Conservation (phyloP, 2,888 invertebrate genomes). For the Oscheius myriophilus region DNA sequence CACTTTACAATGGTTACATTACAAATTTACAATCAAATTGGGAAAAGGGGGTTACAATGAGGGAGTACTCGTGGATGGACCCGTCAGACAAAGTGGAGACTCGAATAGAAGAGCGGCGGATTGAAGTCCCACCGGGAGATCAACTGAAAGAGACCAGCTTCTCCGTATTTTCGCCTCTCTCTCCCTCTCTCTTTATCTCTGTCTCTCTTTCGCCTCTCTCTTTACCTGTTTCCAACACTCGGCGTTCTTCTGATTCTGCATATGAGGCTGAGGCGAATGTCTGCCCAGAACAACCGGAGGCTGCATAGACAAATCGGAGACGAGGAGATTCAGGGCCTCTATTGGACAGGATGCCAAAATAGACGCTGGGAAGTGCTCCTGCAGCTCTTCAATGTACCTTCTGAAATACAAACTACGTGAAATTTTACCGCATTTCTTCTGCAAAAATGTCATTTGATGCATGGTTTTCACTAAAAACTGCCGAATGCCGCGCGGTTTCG, state of each 20-base stretch:
- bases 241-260: conserved; percentile 15
- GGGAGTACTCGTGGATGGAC: background rate
- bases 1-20: background rate
- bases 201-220: background rate
- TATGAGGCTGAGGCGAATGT: background rate
- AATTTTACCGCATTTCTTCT: too few relatives aligned
- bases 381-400: background rate
- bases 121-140: too few relatives aligned
- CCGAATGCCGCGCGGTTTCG: too few relatives aligned
- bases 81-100: background rate
- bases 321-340: conserved; percentile 8
- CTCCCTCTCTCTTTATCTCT: too few relatives aligned
- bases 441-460: too few relatives aligned
- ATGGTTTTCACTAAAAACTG: background rate
- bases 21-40: background rate
- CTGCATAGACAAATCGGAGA: conserved; percentile 9
- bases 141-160: too few relatives aligned
- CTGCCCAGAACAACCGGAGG: conserved; percentile 17
- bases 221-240: conserved; percentile 27
- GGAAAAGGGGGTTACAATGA: background rate
- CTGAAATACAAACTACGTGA: background rate
- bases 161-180: too few relatives aligned
- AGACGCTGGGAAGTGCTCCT: background rate
- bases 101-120: too few relatives aligned
- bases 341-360: conserved; percentile 11